phyloP scores from a whole-genome alignment of 2,797 vertebrate species.

The Astyanax mexicanus region DNA sequence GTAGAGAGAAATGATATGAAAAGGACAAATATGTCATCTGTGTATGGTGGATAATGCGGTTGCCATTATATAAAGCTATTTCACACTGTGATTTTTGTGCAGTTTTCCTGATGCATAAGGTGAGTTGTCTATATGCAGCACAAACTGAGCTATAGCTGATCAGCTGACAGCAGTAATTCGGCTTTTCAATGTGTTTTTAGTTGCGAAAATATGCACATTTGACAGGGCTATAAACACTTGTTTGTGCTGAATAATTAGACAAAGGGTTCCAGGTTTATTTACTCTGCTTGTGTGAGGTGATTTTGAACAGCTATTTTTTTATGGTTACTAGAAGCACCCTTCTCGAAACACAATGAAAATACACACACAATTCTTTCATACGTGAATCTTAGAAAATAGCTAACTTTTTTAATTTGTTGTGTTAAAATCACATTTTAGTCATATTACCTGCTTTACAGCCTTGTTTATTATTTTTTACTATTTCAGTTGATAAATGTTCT shows the following conservation, averaged over 20 bases:
- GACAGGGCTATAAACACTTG: background rate
- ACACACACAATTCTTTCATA: background rate
- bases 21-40: conserved; percentile 65
- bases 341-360: background rate
- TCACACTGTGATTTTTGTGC: conserved; percentile 33
- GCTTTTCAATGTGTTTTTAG: background rate
- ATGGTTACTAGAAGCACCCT: no score
- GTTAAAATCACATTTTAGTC: background rate
- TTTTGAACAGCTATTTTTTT: background rate
- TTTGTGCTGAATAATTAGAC: background rate
- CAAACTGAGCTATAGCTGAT: background rate
- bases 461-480: background rate
- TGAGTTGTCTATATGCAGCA: background rate
- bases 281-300: background rate
- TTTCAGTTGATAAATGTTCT: background rate
- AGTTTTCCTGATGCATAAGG: conserved; percentile 9
- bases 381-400: background rate
- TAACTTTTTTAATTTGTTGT: no score
- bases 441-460: background rate
- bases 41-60: conserved; percentile 67
- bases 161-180: background rate
- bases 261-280: background rate
- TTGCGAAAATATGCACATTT: background rate
- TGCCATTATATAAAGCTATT: conserved; percentile 59
- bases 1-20: conserved; percentile 62